Conservation (phyloP, 2,888 invertebrate genomes). For the Eucera pruinosa region DNA sequence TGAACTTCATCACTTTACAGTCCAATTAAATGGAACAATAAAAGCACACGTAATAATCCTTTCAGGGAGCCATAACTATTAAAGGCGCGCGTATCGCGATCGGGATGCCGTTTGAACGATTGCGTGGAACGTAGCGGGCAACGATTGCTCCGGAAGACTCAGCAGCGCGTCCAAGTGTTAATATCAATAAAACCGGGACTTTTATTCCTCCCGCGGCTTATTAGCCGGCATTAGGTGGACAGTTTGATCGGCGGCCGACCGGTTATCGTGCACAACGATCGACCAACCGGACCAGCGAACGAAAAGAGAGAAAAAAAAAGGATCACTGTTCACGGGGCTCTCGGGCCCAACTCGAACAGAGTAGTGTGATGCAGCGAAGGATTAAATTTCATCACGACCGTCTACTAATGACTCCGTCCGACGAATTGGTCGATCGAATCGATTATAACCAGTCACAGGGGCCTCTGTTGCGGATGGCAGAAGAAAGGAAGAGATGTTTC, state of each 20-base stretch:
- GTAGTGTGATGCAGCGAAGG: slow-evolving; percentile 54
- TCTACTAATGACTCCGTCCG: slow-evolving; percentile 67
- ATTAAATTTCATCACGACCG: slow-evolving; percentile 70
- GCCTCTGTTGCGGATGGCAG: slow-evolving; percentile 3
- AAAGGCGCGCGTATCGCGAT: neutral
- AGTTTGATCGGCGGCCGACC: slow-evolving; percentile 53
- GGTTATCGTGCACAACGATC: slow-evolving; percentile 51
- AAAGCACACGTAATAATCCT: too few relatives aligned
- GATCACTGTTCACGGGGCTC: neutral
- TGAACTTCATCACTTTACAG: too few relatives aligned
- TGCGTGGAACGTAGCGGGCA: neutral
- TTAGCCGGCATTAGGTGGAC: slow-evolving; percentile 60
- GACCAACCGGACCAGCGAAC: slow-evolving; percentile 1
- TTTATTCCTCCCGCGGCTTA: slow-evolving; percentile 49
- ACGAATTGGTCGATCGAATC: slow-evolving; percentile 73
- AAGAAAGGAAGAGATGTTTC: neutral
- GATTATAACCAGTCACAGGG: slow-evolving; percentile 67
- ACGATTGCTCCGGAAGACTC: neutral
- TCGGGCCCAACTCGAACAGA: too few relatives aligned
- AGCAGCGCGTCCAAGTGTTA: slow-evolving; percentile 32
- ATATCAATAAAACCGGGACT: slow-evolving; percentile 47
- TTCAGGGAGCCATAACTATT: neutral
- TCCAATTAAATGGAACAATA: too few relatives aligned
- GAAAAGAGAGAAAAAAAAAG: neutral
- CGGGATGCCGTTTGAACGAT: neutral